A percentile compares a stretch with the other conserved stretches of the same genome.
phyloP scores from a whole-genome alignment of 2,888 invertebrate genomes.

The Drosophila quinaria region DNA sequence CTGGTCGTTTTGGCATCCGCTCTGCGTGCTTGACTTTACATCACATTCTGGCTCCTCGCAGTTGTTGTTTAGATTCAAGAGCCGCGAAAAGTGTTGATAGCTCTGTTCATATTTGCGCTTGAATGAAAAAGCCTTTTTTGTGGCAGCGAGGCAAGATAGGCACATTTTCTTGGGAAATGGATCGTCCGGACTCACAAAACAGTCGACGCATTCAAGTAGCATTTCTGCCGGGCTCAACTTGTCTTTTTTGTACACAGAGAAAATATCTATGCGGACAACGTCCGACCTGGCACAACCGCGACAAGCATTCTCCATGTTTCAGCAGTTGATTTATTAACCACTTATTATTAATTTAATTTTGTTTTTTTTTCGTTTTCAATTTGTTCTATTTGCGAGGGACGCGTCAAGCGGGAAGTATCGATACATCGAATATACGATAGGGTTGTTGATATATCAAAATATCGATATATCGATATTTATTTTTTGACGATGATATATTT shows the following conservation, averaged over 20 bases:
- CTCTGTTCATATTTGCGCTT: slow-evolving; percentile 74
- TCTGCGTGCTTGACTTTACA: too few relatives aligned
- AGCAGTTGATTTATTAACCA: not conserved
- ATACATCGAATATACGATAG: too few relatives aligned
- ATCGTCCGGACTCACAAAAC: slow-evolving; percentile 28
- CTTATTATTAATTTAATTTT: slow-evolving; percentile 86
- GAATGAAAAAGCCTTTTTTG: slow-evolving; percentile 67
- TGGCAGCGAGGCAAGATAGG: slow-evolving; percentile 57
- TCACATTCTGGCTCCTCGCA: not conserved
- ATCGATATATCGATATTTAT: too few relatives aligned
- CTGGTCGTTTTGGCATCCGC: not conserved
- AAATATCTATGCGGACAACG: slow-evolving; percentile 7
- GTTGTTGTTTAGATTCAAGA: not conserved
- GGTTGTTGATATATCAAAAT: too few relatives aligned
- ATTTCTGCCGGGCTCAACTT: slow-evolving; percentile 50
- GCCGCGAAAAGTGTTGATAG: slow-evolving; percentile 41
- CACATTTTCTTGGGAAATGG: slow-evolving; percentile 76
- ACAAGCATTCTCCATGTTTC: slow-evolving; percentile 6
- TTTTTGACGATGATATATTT: too few relatives aligned
- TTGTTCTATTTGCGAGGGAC: not conserved
- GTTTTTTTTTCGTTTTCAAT: slow-evolving; percentile 84
- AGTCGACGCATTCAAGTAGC: slow-evolving; percentile 60
- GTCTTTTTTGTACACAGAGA: slow-evolving; percentile 4
- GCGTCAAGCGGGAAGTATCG: too few relatives aligned
- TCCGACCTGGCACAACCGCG: not conserved